Evolutionary conservation across 2,888 invertebrate species (phyloP).

Genomic region (Microplitis deprimator): DNA sequence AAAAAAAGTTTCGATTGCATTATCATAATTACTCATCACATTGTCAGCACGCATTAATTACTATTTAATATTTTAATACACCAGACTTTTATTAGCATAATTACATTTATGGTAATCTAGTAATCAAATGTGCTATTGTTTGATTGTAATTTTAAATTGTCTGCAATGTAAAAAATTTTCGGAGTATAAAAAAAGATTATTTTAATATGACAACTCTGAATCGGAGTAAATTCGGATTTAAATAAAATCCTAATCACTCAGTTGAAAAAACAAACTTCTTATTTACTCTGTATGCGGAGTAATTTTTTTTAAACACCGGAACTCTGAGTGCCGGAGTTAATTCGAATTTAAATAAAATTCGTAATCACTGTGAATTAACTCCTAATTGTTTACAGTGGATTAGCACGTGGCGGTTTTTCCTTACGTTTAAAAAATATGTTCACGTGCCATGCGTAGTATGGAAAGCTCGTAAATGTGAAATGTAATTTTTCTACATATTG

Average conservation of each 20-base stretch:
- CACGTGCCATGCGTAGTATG: background rate
- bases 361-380: background rate
- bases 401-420: background rate
- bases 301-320: no score
- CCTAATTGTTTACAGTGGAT: background rate
- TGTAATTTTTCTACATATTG: slow-evolving; percentile 8
- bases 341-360: no score
- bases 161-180: background rate
- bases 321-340: no score
- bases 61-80: background rate
- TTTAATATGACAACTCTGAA: no score
- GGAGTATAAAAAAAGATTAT: background rate
- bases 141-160: background rate
- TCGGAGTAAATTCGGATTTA: no score
- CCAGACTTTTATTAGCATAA: background rate
- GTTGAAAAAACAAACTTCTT: no score
- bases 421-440: background rate
- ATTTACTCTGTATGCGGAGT: no score
- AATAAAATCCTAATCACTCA: no score
- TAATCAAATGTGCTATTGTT: background rate
- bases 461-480: background rate
- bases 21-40: background rate
- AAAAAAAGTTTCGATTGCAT: background rate
- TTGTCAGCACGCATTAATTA: no score
- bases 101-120: background rate